Evolutionary conservation across 2,888 invertebrate species (phyloP).

Genomic region (Coleophora deauratella): DNA sequence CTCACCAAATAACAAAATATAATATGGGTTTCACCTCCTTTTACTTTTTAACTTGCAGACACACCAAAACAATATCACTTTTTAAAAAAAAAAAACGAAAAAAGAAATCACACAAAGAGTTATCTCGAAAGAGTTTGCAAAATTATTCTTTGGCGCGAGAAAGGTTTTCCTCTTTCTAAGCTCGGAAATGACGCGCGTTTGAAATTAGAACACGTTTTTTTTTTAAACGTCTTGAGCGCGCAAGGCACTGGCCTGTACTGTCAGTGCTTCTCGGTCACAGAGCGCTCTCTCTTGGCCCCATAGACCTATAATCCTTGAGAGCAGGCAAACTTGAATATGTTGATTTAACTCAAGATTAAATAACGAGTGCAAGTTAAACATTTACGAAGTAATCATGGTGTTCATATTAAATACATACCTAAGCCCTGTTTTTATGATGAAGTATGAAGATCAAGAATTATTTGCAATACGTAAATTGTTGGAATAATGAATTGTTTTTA

Average conservation of each 20-base stretch:
- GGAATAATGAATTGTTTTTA: too few species aligned
- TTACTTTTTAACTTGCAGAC: constrained; percentile 39
- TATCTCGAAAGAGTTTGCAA: constrained; percentile 15
- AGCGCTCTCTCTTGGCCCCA: constrained; percentile 44
- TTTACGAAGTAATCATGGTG: constrained; percentile 6
- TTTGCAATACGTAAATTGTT: too few species aligned
- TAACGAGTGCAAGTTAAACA: constrained; percentile 10
- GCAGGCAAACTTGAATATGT: constrained; percentile 21
- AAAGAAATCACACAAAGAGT: constrained; percentile 7
- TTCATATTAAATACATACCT: background rate
- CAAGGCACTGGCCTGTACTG: constrained; percentile 42
- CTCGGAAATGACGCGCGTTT: constrained; percentile 24
- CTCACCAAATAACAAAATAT: constrained; percentile 41
- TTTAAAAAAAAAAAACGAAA: constrained; percentile 12
- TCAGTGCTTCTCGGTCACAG: constrained; percentile 26
- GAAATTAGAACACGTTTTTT: constrained; percentile 33
- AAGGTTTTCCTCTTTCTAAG: background rate
- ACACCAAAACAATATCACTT: constrained; percentile 17
- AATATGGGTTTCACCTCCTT: constrained; percentile 52
- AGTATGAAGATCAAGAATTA: too few species aligned
- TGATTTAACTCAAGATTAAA: constrained; percentile 8
- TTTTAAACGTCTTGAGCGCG: constrained; percentile 30
- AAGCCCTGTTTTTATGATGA: background rate
- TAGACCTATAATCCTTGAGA: constrained; percentile 39
- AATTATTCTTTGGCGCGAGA: constrained; percentile 29